phyloP scores from a whole-genome alignment of 2,888 invertebrate genomes.

The Sepiola atlantica region DNA sequence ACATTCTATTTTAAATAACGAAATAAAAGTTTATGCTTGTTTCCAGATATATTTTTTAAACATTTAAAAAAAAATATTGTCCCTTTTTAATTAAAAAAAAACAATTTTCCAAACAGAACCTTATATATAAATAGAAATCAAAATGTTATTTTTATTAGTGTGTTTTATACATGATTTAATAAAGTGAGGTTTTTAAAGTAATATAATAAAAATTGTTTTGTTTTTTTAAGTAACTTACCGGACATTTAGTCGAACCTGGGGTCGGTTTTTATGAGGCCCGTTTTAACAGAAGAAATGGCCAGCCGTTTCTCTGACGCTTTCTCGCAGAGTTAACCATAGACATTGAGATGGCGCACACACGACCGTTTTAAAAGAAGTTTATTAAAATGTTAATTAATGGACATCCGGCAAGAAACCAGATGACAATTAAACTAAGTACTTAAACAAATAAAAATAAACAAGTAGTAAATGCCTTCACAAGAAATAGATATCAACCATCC shows the following conservation, averaged over 20 bases:
- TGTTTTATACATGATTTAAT: neutral
- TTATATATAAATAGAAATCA: neutral
- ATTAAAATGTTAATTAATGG: neutral
- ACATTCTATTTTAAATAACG: no score
- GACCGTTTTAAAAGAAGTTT: neutral
- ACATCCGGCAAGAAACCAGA: neutral
- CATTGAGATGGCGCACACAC: neutral
- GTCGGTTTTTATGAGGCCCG: neutral
- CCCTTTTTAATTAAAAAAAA: no score
- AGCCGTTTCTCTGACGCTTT: slow-evolving; percentile 32
- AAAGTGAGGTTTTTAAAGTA: neutral
- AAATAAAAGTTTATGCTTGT: no score
- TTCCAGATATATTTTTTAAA: no score
- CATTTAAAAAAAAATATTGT: no score
- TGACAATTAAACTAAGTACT: neutral
- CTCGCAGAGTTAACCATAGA: neutral
- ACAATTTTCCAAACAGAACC: neutral
- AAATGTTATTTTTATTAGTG: neutral
- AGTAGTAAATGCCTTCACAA: slow-evolving; percentile 1
- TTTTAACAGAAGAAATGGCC: neutral
- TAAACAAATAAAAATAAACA: neutral
- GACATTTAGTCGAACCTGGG: slow-evolving; percentile 32
- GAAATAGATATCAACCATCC: neutral
- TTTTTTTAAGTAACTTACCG: neutral
- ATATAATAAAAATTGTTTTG: neutral